Conservation (phyloP, 1,140 invertebrate species). For the Hyles euphorbiae region DNA sequence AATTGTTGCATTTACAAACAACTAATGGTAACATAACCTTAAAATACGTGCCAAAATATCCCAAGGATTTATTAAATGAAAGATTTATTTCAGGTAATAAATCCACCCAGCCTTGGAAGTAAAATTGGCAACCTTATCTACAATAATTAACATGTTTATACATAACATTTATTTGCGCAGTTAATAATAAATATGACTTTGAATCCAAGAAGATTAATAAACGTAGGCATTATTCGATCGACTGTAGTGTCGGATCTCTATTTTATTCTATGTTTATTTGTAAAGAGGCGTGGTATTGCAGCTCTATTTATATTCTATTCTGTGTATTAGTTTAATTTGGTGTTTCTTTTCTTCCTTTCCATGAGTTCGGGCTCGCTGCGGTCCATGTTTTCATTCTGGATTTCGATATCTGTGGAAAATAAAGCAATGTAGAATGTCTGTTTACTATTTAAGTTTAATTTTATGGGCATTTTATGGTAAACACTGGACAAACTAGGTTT, state of each 20-base stretch:
- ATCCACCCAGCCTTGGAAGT: slow-evolving; percentile 61
- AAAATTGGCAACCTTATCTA: slow-evolving; percentile 27
- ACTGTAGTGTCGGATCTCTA: too few relatives aligned
- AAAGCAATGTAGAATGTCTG: slow-evolving; percentile 6
- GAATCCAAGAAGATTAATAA: too few relatives aligned
- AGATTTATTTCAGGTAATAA: slow-evolving; percentile 14
- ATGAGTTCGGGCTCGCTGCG: slow-evolving; percentile 43
- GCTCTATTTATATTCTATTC: background rate
- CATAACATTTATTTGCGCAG: background rate
- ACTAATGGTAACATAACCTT: slow-evolving; percentile 12
- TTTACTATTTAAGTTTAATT: background rate
- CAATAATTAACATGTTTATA: slow-evolving; percentile 2
- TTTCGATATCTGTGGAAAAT: slow-evolving; percentile 30
- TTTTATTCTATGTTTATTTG: too few relatives aligned
- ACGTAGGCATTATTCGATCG: too few relatives aligned
- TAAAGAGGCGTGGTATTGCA: slow-evolving; percentile 1
- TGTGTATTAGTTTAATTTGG: slow-evolving; percentile 16
- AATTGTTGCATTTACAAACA: slow-evolving; percentile 22
- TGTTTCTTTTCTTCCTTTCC: slow-evolving; percentile 44
- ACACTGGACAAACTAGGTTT: too few relatives aligned
- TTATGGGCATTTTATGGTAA: too few relatives aligned
- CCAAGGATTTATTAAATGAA: slow-evolving; percentile 34
- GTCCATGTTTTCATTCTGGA: slow-evolving; percentile 30
- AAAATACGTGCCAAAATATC: slow-evolving; percentile 41
- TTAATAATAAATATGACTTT: background rate